Base-by-base conservation (phyloP, 2,888 invertebrate genomes). In the Drosophila falleni region DNA sequence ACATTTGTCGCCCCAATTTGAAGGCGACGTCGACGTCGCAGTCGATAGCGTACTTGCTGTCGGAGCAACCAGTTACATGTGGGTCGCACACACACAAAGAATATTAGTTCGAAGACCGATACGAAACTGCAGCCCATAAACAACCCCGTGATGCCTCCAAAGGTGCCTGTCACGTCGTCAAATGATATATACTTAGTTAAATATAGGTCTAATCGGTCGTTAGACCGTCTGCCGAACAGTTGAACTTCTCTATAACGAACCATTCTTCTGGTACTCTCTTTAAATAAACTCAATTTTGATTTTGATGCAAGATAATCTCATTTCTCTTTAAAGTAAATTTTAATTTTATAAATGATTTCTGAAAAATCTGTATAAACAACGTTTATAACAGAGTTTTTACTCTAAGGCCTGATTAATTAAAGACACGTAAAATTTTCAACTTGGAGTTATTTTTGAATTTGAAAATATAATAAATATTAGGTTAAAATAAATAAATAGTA, bases 111-210 rank as follows among this genome's bases (percentile, higher is more conserved):
- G 56, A 95, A 94, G 5, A 94, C 94, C 0, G 95, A 94, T 74
- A 96, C 94, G 11, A 96, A 93, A 53, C 95, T 96, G 87, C 95
- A 96, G 9, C 96, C 96, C 47, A 95, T 94, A 92, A 95, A 95
- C 15, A 96, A 92, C 29, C 95, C 95, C 0, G 96, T 93, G 2
- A 96, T 93, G 51, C 96, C 96, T 0, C 96, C 96, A 77, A 95
- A 95, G 1, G 95, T 94, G 67, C 95, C 96, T 95, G 93, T 56
- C 11, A 1, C 35, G 35, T 11, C 11, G 19, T 2, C 15, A 56
- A 44, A 35, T 56, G 55, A 49, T 59, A 50, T 65, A 26, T 10
- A 54, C 44, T 19, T 33, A 47, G 56, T 53, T 47, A 39, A 71
- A 60, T 66, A 46, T 44, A n/a, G 49, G 44, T 29, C 35, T 58